Base-by-base conservation (phyloP, 2,888 invertebrate species). In the Venustoraphidia nigricollis region DNA sequence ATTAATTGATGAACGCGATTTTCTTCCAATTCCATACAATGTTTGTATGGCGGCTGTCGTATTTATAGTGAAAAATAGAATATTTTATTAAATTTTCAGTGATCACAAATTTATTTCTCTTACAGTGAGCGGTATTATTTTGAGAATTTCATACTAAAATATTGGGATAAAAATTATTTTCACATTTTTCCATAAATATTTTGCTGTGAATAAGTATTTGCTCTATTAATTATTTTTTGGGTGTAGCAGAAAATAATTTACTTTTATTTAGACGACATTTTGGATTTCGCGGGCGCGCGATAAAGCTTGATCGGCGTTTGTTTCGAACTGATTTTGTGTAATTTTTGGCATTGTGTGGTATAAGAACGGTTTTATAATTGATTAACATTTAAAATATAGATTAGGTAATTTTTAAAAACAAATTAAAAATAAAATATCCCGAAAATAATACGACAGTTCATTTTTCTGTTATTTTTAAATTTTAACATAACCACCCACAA, bases 1-100 rank as follows among this genome's bases (percentile, higher is more conserved):
- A 65, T 63, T 60, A 63, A 63, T 60, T 63, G 54, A 53, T 54
- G 59, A 50, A 55, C 51, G 49, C 50, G 48, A 58, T 57, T 58
- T 59, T 60, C 60, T 62, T 56, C 59, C 27, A 43, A 34, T 27
- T 27, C 27, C 27, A 27, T 27, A 6, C 27, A 27, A 27, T 34
- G 10, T 37, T 36, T 35, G 37, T 45, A 45, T 45, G 45, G 45
- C 45, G 45, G 17, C 36, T 34, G 9, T 17, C 27, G 41, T 41
- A 41, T 27, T 17, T 35, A 27, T 27, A 27, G 11, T 9, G 17
- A 10, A 45, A 45, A 38, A 45, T 45, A 38, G 37, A 34, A 37
- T 27, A 34, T 37, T 17, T 36, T 37, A 36, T n/a, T 13, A 37
- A 37, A 14, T 37, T 27, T 14, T 37, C 38, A 17, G 8, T 8